Base-by-base conservation (phyloP, 37 sponge, comb jelly and placozoan species). In the Bolinopsis microptera region DNA sequence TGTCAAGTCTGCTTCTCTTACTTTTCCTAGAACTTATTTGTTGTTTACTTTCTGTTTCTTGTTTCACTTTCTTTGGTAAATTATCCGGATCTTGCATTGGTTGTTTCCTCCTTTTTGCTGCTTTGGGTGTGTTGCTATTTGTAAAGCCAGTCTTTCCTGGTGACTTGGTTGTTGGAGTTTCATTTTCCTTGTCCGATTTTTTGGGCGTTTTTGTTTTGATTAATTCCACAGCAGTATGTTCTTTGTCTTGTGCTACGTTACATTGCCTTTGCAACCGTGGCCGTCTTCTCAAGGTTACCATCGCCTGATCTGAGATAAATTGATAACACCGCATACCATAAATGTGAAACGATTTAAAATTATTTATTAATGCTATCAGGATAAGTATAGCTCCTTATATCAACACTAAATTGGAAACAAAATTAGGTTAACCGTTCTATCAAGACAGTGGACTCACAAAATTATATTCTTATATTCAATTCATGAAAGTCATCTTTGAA, bases 261-360 rank as follows among this genome's bases (percentile, higher is more conserved):
- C 74, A 70, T 70, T 70, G 25, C 25, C 74, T 22, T 22, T 70
- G 74, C 26, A 70, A 70, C 74, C 74, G 5, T 70, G 74, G 74
- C 5, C 74, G 28, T 28, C 74, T 22, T 22, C 74, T 22, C 21
- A 70, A 70, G 21, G 5, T 70, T 8, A 70, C 74, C 74, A 70
- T 70, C 18, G 68, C n/a, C n/a, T n/a, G 13, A 48, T 48, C 61
- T 48, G 61, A 48, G 13, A 48, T 48, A 48, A 18, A 5, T 48
- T 48, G 61, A 18, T 48, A 48, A 48, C n/a, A n/a, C n/a, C n/a
- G n/a, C n/a, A n/a, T n/a, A n/a, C n/a, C n/a, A n/a, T n/a, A n/a
- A n/a, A n/a, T n/a, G n/a, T n/a, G n/a, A n/a, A n/a, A n/a, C n/a
- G n/a, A n/a, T n/a, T n/a, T n/a, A n/a, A n/a, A n/a, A n/a, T n/a